A percentile compares a stretch with the other conserved stretches of the same genome.
Evolutionary conservation across 2,113 vertebrate genomes (phyloP).

Genomic region (Nothoprocta pentlandii): DNA sequence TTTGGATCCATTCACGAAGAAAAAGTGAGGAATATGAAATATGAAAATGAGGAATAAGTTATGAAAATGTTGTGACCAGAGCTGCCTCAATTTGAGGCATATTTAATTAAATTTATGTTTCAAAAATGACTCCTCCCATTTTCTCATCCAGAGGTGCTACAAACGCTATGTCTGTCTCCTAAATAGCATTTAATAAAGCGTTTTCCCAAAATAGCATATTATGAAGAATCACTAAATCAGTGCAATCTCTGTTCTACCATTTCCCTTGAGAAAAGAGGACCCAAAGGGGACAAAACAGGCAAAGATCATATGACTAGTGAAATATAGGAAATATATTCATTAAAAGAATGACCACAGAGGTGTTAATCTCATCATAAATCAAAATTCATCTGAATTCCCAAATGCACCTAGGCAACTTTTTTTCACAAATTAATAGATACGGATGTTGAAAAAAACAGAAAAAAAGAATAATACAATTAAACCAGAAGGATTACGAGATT

Average conservation of each 20-base stretch:
- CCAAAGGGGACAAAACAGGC: background rate
- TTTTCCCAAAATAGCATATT: background rate
- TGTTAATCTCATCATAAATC: background rate
- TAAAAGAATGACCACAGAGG: background rate
- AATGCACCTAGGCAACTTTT: background rate
- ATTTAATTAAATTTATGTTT: background rate
- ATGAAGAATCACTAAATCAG: background rate
- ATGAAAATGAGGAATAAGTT: too few relatives aligned
- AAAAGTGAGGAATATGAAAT: background rate
- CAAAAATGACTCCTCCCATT: background rate
- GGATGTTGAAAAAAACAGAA: background rate
- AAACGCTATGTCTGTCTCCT: background rate
- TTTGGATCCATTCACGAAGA: background rate
- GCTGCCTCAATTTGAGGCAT: background rate
- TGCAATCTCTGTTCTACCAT: background rate
- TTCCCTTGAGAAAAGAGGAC: background rate
- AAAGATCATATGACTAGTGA: background rate
- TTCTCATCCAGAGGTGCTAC: background rate
- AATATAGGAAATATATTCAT: background rate
- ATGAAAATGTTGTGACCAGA: background rate
- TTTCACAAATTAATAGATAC: background rate
- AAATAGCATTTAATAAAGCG: background rate
- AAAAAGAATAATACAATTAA: conserved; percentile 11
- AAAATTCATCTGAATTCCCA: background rate
- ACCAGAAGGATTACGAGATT: background rate